Percentiles rank a stretch among this genome's conserved stretches.
Conservation (phyloP, 2,888 invertebrate species). For the Himalopsyche kuldschensis region DNA sequence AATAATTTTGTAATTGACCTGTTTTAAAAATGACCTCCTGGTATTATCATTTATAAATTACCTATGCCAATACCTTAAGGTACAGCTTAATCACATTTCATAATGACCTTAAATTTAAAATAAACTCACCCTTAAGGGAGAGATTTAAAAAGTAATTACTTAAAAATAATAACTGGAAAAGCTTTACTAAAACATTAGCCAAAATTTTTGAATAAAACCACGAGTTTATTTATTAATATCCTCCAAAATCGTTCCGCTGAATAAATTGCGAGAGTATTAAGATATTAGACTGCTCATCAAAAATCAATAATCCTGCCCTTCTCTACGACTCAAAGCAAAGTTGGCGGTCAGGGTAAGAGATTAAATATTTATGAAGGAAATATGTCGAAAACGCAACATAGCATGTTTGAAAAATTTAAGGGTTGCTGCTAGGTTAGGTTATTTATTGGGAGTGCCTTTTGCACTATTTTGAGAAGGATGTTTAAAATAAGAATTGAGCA, state of each 20-base stretch:
- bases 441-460: background rate
- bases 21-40: no score
- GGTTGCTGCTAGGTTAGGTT: background rate
- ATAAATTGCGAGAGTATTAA: background rate
- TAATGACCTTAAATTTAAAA: no score
- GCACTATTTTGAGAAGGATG: background rate
- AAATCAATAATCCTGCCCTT: background rate
- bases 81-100: no score
- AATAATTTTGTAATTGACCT: no score
- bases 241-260: background rate
- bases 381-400: background rate
- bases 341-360: background rate
- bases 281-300: background rate
- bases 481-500: no score
- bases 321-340: background rate
- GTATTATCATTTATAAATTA: no score
- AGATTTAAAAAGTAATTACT: no score
- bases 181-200: background rate
- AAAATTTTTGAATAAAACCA: background rate
- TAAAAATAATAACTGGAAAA: no score
- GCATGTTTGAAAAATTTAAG: background rate
- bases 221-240: background rate
- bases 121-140: no score
- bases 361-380: background rate
- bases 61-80: no score